Percentiles rank a stretch among this genome's conserved stretches.
Evolutionary conservation across 2,797 vertebrate species (phyloP).

Genomic region (Micropoecilia bifurca): DNA sequence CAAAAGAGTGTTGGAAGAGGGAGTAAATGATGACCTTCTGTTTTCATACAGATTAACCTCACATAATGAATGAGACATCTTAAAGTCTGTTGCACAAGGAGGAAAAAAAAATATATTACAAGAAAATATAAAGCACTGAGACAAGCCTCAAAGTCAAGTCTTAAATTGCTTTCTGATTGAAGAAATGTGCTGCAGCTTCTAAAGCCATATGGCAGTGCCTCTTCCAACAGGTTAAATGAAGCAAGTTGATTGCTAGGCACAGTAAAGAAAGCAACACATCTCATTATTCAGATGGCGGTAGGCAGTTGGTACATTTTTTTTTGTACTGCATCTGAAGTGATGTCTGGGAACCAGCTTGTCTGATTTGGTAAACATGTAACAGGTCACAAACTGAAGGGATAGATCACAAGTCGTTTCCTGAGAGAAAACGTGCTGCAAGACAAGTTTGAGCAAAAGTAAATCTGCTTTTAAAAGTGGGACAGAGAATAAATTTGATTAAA

Average conservation of each 20-base stretch:
- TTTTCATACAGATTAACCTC: constrained; percentile 26
- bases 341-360: constrained; percentile 21
- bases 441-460: constrained; percentile 8
- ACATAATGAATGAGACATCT: constrained; percentile 23
- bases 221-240: constrained; percentile 43
- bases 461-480: constrained; percentile 5
- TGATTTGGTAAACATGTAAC: constrained; percentile 11
- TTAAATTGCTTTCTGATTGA: constrained; percentile 40
- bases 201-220: constrained; percentile 20
- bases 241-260: constrained; percentile 34
- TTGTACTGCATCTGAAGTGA: constrained; percentile 17
- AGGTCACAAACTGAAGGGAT: constrained; percentile 13
- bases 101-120: constrained; percentile 3
- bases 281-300: constrained; percentile 27
- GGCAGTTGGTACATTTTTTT: background rate
- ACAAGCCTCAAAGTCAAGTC: constrained; percentile 13
- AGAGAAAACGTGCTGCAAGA: constrained; percentile 5
- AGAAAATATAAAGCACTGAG: constrained; percentile 1
- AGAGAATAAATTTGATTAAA: constrained; percentile 19
- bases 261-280: constrained; percentile 23
- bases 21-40: background rate
- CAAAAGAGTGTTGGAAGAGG: background rate
- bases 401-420: background rate
- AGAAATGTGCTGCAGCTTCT: constrained; percentile 28
- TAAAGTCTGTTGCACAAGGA: background rate